phyloP scores from a whole-genome alignment of 2,797 vertebrate species.

The Columba guinea region DNA sequence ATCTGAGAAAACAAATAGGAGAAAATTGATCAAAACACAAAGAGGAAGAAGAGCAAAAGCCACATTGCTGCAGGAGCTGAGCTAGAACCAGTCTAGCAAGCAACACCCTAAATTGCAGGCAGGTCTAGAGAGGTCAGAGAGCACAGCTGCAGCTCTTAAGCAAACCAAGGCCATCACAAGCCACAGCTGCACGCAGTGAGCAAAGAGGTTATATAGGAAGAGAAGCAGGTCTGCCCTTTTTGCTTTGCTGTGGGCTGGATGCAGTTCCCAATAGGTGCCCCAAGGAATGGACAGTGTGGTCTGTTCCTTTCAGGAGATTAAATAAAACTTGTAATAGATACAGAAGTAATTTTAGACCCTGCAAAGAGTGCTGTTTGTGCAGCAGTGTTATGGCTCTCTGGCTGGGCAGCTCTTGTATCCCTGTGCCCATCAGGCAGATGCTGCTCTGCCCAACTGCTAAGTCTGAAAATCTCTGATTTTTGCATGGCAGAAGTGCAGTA shows the following conservation, averaged over 20 bases:
- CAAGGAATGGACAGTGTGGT: fast-evolving
- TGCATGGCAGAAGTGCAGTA: neutral
- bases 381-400: neutral
- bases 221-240: fast-evolving
- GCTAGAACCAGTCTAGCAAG: neutral
- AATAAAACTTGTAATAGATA: neutral
- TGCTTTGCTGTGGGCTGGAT: neutral
- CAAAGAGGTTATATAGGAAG: neutral
- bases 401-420: neutral
- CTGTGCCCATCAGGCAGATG: neutral
- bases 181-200: neutral
- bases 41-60: neutral
- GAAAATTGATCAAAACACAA: neutral
- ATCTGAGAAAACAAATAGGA: neutral
- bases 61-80: neutral
- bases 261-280: fast-evolving
- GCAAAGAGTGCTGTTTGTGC: neutral
- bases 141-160: neutral
- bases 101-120: neutral
- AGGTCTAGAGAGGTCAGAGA: neutral
- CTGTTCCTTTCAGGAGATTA: neutral
- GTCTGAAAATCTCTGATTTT: neutral
- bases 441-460: neutral
- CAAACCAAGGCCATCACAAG: neutral
- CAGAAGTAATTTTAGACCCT: neutral